Conservation (phyloP, 2,113 vertebrate species). For the Oriolus oriolus region DNA sequence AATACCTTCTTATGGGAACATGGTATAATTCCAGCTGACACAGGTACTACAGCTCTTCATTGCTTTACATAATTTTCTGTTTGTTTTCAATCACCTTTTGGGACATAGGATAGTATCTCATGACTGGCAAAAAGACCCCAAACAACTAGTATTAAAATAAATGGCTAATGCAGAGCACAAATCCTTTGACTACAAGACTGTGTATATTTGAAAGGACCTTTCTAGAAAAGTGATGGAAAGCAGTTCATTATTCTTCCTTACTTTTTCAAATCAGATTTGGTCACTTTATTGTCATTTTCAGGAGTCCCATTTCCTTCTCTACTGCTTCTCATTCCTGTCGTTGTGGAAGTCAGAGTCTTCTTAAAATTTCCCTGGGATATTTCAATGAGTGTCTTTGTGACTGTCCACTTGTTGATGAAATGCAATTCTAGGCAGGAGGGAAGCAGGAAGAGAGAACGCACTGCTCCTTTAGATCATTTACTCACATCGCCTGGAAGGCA, state of each 20-base stretch:
- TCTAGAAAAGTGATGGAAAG: neutral
- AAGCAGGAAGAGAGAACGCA: neutral
- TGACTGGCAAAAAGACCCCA: neutral
- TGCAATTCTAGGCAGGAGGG: neutral
- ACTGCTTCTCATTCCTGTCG: neutral
- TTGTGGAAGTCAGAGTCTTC: neutral
- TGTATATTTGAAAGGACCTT: neutral
- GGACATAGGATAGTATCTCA: neutral
- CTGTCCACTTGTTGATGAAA: neutral
- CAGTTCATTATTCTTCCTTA: neutral
- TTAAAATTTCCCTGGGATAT: neutral
- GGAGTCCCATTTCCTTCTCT: neutral
- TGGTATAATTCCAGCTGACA: neutral
- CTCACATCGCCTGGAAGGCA: rapidly evolving
- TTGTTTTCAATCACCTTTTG: neutral
- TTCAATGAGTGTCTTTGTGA: neutral
- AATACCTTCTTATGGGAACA: neutral
- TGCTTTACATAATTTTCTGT: neutral
- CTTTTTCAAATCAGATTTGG: neutral
- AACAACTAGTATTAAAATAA: neutral
- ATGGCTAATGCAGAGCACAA: neutral
- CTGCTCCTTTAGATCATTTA: neutral
- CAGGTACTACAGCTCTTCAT: neutral
- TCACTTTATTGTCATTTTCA: neutral
- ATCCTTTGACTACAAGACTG: neutral